Base-by-base conservation (phyloP, 2,797 vertebrate species). In the Microctenopoma steveboyesi region DNA sequence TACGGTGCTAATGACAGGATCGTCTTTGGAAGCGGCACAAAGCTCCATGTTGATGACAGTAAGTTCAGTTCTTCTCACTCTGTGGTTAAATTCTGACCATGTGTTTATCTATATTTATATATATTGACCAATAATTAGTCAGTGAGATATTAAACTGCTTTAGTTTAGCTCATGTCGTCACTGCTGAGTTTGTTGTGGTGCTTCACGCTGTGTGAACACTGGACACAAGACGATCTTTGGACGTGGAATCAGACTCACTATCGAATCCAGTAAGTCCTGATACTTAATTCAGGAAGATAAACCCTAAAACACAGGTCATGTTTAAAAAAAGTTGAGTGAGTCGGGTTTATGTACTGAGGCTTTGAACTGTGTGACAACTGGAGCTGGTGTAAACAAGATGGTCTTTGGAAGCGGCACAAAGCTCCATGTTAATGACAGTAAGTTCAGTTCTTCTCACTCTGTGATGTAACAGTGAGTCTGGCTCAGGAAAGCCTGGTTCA, bases 1-100 rank as follows among this genome's bases (percentile, higher is more conserved):
- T 49, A 7, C 0, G 1, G 4, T 42, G 8, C 63, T 57, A 40
- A 22, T 15, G 1, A 72, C 53, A 88, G 52, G 64, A 0, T 82
- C 0, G 33, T 57, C 22, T 89, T 88, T 83, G 88, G 84, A 54
- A 63, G 28, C 0, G 84, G 84, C 15, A 64, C 75, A 1, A 53
- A 62, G 22, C 51, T 89, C 2, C 50, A 22, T 0, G 5, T 86
- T 61, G 22, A 43, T 25, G 11, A 68, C 50, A 77, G 86, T 89
- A 78, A 86, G 85, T 74, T 0, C 0, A 47, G 5, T 25, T 16
- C 1, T 54, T 30, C 22, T 1, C 14, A 42, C 33, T 27, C n/a
- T 4, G 37, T 48, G 12, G 39, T 45, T 27, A 59, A 39, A 35
- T 35, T 39, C 37, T 37, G 35, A 6, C 30, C 7, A 33, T 33